phyloP scores from a whole-genome alignment of 2,113 vertebrate genomes.

The Lipotes vexillifer region DNA sequence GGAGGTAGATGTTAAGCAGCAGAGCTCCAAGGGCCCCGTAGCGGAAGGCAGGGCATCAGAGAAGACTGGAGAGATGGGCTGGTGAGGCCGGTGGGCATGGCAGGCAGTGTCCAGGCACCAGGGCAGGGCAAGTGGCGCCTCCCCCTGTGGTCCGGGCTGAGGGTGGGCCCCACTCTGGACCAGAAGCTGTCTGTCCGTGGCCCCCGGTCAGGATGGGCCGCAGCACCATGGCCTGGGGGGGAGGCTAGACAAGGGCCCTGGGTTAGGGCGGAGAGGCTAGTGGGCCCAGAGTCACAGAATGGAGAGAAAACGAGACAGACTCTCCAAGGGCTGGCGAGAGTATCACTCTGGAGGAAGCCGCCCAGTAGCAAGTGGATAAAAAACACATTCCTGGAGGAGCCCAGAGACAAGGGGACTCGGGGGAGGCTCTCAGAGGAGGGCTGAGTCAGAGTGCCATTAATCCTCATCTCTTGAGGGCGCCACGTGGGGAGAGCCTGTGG shows the following conservation, averaged over 20 bases:
- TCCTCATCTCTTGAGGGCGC: background rate
- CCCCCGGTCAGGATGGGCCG: background rate
- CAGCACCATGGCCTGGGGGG: background rate
- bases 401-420: background rate
- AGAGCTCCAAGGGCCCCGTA: background rate
- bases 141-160: background rate
- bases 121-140: background rate
- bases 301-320: background rate
- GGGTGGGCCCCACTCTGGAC: background rate
- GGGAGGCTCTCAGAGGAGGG: background rate
- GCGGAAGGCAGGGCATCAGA: background rate
- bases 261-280: background rate
- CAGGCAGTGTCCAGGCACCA: fast-evolving
- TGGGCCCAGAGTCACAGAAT: background rate
- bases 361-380: background rate
- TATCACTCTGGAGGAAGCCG: background rate
- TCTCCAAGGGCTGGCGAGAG: background rate
- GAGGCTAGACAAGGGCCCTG: background rate
- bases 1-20: background rate
- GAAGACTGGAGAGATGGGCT: background rate
- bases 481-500: fast-evolving
- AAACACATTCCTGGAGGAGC: background rate
- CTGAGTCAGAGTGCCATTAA: too few species aligned
- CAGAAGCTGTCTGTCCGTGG: background rate
- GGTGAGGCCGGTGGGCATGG: background rate